phyloP scores from a whole-genome alignment of 2,113 vertebrate species.

The Stigmatopora nigra region DNA sequence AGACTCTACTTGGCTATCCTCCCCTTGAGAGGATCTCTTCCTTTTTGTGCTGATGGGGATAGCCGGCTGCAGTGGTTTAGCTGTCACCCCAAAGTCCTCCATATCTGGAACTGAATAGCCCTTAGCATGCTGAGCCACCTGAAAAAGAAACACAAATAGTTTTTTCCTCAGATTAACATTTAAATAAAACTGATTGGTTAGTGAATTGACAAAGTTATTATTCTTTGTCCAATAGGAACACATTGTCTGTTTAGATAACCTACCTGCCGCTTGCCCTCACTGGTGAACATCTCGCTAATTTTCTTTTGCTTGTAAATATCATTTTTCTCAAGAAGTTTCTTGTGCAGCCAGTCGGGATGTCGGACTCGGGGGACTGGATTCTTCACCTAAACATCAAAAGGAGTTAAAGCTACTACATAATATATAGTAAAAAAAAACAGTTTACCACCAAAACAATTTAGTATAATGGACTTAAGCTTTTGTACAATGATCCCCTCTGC shows the following conservation, averaged over 20 bases:
- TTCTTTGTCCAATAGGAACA: background rate
- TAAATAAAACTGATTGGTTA: background rate
- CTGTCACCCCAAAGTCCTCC: constrained; percentile 78
- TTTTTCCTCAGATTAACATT: background rate
- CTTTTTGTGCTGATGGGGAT: constrained; percentile 81
- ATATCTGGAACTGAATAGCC: constrained; percentile 70
- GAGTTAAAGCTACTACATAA: background rate
- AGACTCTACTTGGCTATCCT: constrained; percentile 79
- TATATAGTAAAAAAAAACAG: background rate
- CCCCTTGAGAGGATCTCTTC: constrained; percentile 72
- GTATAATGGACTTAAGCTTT: background rate
- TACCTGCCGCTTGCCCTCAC: constrained; percentile 88
- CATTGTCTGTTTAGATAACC: constrained; percentile 1
- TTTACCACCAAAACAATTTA: background rate
- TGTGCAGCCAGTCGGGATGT: constrained; percentile 97
- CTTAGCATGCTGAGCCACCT: constrained; percentile 73
- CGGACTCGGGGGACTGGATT: constrained; percentile 92
- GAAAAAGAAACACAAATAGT: constrained; percentile 3
- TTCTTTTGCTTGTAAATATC: constrained; percentile 96
- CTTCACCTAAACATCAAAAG: constrained; percentile 75
- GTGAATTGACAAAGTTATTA: background rate
- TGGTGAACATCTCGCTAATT: constrained; percentile 89
- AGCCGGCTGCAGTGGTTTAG: constrained; percentile 58
- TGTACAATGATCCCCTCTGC: background rate
- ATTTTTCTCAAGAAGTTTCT: constrained; percentile 94